Conservation (phyloP, 2,797 vertebrate species). For the Melanotaenia boesemani region DNA sequence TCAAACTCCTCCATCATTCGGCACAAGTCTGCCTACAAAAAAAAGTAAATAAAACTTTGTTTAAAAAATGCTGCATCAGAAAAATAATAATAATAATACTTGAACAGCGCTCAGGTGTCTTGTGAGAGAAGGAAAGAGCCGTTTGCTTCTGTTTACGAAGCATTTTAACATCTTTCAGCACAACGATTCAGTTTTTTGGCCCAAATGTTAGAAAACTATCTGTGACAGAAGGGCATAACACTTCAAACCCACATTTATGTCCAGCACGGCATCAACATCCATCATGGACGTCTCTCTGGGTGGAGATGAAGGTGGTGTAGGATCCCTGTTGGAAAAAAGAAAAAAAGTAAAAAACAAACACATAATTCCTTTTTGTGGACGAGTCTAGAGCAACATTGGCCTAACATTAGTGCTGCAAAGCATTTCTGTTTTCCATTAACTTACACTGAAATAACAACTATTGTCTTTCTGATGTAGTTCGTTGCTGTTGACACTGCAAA, state of each 20-base stretch:
- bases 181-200: too few species aligned
- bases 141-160: too few species aligned
- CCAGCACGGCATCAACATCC: rapidly evolving
- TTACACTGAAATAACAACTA: constrained; percentile 32
- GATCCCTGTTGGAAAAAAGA: constrained; percentile 16
- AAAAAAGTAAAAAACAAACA: neutral
- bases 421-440: constrained; percentile 3
- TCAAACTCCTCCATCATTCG: neutral
- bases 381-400: neutral
- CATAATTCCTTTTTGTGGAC: too few species aligned
- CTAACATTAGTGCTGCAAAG: neutral
- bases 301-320: constrained; percentile 60
- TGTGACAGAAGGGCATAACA: too few species aligned
- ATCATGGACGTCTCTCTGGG: neutral
- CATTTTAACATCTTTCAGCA: too few species aligned
- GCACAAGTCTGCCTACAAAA: neutral
- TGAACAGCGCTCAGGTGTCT: too few species aligned
- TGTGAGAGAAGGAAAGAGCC: too few species aligned
- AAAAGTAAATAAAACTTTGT: neutral
- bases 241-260: constrained; percentile 8
- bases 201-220: too few species aligned
- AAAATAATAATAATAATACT: too few species aligned
- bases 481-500: constrained; percentile 14
- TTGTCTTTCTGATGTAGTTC: neutral
- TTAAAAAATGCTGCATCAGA: neutral